Percentiles rank a stretch among this genome's conserved stretches.
phyloP scores from a whole-genome alignment of 2,113 vertebrate genomes.

The Salvelinus fontinalis region DNA sequence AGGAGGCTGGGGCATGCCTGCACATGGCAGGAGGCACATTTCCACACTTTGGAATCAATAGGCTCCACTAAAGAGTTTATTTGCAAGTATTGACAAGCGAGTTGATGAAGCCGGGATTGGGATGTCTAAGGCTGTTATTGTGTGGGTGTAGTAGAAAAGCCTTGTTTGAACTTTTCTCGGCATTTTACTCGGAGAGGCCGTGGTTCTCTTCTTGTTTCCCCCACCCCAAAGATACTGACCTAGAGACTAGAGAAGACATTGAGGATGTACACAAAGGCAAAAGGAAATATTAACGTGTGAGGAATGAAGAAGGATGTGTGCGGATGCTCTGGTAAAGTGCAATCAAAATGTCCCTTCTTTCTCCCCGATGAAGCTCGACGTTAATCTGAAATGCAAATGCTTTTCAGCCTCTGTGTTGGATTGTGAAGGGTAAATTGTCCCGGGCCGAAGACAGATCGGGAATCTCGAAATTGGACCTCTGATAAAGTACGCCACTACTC shows the following conservation, averaged over 20 bases:
- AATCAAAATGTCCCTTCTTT: too few relatives aligned
- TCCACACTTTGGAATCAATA: slow-evolving; percentile 43
- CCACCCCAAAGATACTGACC: too few relatives aligned
- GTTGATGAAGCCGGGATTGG: slow-evolving; percentile 40
- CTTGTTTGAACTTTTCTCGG: slow-evolving; percentile 11
- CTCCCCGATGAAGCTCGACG: neutral
- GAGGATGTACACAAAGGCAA: neutral
- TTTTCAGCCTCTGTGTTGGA: slow-evolving; percentile 5
- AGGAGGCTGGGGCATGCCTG: neutral
- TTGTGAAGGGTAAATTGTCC: slow-evolving; percentile 26
- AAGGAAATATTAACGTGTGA: neutral
- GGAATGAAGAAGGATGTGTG: neutral
- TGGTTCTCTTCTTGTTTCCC: neutral
- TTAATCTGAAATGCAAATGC: slow-evolving; percentile 16
- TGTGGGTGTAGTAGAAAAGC: slow-evolving; percentile 20
- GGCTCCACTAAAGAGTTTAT: slow-evolving; percentile 44
- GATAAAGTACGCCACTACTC: slow-evolving; percentile 14
- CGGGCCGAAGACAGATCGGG: slow-evolving; percentile 1
- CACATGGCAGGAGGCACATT: slow-evolving; percentile 11
- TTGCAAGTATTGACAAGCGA: slow-evolving; percentile 47
- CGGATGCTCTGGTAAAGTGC: neutral
- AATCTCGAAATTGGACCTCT: slow-evolving; percentile 20
- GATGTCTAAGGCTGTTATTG: slow-evolving; percentile 14
- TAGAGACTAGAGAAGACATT: slow-evolving; percentile 5
- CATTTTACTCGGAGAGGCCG: neutral